Percentiles rank a stretch among this genome's conserved stretches.
Conservation (phyloP, 2,113 vertebrate genomes). For the Stigmatopora argus region DNA sequence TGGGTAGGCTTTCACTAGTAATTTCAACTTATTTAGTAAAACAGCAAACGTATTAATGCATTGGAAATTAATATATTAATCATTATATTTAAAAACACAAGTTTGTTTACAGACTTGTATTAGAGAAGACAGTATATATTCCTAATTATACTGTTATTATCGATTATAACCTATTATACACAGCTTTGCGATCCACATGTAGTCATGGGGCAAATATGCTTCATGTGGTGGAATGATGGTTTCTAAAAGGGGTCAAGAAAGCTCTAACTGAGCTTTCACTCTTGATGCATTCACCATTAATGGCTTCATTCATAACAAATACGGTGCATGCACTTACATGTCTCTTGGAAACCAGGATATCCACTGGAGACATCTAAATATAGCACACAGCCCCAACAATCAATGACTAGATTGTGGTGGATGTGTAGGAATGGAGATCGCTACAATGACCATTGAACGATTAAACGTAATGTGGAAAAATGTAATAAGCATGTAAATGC, state of each 20-base stretch:
- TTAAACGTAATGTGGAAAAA: not conserved
- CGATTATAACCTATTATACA: not conserved
- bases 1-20: not conserved
- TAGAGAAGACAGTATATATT: not conserved
- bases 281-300: conserved; percentile 14
- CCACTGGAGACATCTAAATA: conserved; percentile 53
- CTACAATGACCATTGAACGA: conserved; percentile 1
- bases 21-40: not conserved
- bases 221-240: conserved; percentile 1
- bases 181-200: conserved; percentile 3
- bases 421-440: conserved; percentile 8
- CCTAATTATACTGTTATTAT: not conserved
- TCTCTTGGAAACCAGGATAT: conserved; percentile 30
- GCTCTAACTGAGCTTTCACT: conserved; percentile 7
- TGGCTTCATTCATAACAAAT: conserved; percentile 47
- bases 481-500: not conserved
- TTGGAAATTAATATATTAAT: not conserved
- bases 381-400: conserved; percentile 54
- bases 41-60: not conserved
- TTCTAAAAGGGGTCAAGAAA: conserved; percentile 12
- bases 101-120: not conserved
- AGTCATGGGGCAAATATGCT: not conserved
- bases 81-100: no score
- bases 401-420: conserved; percentile 40
- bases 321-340: conserved; percentile 31